Base-by-base conservation (phyloP, 2,797 vertebrate species). In the Gambusia yucatana region DNA sequence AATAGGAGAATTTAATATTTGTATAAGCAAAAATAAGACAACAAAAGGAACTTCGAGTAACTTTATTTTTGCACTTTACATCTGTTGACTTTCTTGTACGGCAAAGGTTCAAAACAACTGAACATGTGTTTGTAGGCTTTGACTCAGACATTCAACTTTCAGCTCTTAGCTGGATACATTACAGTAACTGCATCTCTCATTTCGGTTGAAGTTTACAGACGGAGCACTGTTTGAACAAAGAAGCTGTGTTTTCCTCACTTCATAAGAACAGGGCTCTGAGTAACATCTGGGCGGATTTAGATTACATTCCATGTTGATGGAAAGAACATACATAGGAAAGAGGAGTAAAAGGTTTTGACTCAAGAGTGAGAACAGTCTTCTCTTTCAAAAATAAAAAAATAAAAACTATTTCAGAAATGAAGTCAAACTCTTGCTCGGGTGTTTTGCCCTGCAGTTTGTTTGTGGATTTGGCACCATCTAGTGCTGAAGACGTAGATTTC, bases 41-140 rank as follows among this genome's bases (percentile, higher is more conserved):
- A n/a, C 11, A 43, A 69, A 25, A 69, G 10, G 17, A 30, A 48
- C 43, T 36, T 33, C 74, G 55, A 81, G 36, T 22, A 33, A n/a
- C 36, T 52, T 70, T 72, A 25, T 82, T 70, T 44, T 69, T 65
- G 8, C 20, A 39, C 84, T 86, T 91, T 79, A 85, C 22, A 55
- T 86, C 84, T 84, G 81, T 78, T 77, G 83, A 77, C 80, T 87
- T 88, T 83, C 76, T 52, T 88, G 79, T 74, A 73, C 50, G 65
- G 84, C 83, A 48, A 44, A 88, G 83, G 82, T 80, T 81, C 84
- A 77, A 91, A 86, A 95, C 92, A 95, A 94, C 91, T 76, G 61
- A 82, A 57, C 79, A 79, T 92, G 91, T 94, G 93, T 96, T 93
- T 94, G 87, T 90, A 84, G 91, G 91, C 82, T 81, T 79, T 92